Conservation (phyloP, 2,113 vertebrate genomes). For the Bucco capensis region DNA sequence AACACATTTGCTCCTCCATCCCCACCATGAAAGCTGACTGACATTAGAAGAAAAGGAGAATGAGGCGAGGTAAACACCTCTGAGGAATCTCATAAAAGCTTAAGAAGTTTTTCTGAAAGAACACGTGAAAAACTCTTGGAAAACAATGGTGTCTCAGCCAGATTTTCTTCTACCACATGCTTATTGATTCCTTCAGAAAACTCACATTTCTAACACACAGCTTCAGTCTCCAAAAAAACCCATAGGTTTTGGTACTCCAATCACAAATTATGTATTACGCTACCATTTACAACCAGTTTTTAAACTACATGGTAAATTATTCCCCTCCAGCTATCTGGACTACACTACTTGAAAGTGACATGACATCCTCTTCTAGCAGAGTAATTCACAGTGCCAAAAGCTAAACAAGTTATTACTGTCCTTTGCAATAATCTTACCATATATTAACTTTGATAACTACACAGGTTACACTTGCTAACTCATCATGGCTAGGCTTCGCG, state of each 20-base stretch:
- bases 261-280: neutral
- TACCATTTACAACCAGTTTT: neutral
- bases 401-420: neutral
- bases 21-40: neutral
- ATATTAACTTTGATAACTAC: neutral
- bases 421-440: neutral
- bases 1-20: neutral
- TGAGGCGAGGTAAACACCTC: neutral
- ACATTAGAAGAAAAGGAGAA: neutral
- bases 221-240: neutral
- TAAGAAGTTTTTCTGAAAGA: neutral
- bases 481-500: no score
- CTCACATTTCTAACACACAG: neutral
- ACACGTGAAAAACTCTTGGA: neutral
- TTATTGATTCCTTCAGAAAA: neutral
- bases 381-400: constrained; percentile 37
- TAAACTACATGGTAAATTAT: neutral
- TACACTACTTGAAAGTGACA: constrained; percentile 25
- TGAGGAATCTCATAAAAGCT: neutral
- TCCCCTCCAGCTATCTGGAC: constrained; percentile 1
- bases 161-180: neutral
- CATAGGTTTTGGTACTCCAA: neutral
- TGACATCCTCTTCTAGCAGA: neutral
- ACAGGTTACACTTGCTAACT: neutral
- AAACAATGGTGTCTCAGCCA: neutral